Base-by-base conservation (phyloP, 2,113 vertebrate genomes). In the Todiramphus saurophagus region DNA sequence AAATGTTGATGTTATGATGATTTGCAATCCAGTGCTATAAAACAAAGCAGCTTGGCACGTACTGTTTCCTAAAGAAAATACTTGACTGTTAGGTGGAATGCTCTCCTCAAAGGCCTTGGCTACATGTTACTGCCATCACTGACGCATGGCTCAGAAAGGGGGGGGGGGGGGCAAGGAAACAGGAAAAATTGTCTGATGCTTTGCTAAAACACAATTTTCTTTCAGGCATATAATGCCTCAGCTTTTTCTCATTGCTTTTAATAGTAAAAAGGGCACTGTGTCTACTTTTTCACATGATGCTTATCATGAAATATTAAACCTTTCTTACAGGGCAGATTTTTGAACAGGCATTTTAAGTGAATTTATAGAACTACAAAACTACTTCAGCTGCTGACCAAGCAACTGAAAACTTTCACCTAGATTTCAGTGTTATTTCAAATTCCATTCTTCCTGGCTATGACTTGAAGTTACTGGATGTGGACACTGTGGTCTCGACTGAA, bases 281-380 rank as follows among this genome's bases (percentile, higher is more conserved):
- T 83, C 25, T 81, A 63, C 19, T 53, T 93, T 80, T 82, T 82
- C n/a, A n/a, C 9, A 14, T n/a, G 28, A 28, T 62, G 76, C 51
- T 91, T 60, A 75, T 78, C 69, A 88, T 85, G n/a, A 87, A 83
- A 77, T 93, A 90, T 90, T 87, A 93, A 90, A 90, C 33, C 25
- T 59, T 85, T 56, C 68, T 88, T 81, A 62, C 55, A 20, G 48
- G 33, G 51, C 30, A 88, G 41, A 30, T 88, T 95, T 96, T 48
- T 75, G 11, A 95, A 60, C 17, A 72, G 51, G 28, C 24, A 12
- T 78, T 88, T 90, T 44, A 87, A 80, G 80, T 87, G 39, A 73
- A 53, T 90, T 44, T 92, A 20, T 75, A 59, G 31, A 82, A 63
- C 12, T 77, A n/a, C 50, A 92, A 43, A 91, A 95, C 44, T 78